phyloP scores from a whole-genome alignment of 1,140 invertebrate genomes.

The Riptortus pedestris region DNA sequence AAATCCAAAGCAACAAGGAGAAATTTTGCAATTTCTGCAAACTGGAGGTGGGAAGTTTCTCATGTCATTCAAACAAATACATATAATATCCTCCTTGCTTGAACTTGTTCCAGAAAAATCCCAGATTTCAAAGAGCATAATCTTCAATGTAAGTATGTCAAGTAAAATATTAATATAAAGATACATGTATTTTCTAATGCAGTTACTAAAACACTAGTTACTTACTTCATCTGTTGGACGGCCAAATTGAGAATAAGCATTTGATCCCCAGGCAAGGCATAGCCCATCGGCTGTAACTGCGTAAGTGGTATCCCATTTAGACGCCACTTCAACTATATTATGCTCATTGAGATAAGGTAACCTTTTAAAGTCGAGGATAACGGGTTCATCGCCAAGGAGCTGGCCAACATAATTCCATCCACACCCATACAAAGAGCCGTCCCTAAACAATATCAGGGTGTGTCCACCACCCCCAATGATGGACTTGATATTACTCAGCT shows the following conservation, averaged over 20 bases:
- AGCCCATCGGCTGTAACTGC: conserved; percentile 39
- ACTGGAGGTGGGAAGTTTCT: too few relatives aligned
- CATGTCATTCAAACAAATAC: too few relatives aligned
- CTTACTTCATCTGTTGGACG: background rate
- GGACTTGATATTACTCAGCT: conserved; percentile 39
- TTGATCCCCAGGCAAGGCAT: conserved; percentile 63
- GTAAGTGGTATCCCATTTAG: conserved; percentile 63
- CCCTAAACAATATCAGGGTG: conserved; percentile 52
- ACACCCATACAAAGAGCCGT: conserved; percentile 61
- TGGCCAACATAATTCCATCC: conserved; percentile 77
- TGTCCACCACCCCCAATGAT: conserved; percentile 68
- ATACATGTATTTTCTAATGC: too few relatives aligned
- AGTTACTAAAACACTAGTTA: too few relatives aligned
- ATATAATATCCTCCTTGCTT: too few relatives aligned
- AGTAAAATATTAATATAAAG: too few relatives aligned
- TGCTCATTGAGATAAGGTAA: conserved; percentile 35
- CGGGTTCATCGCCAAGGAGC: conserved; percentile 44
- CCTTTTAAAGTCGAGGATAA: conserved; percentile 29
- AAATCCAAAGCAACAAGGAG: too few relatives aligned
- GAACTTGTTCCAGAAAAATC: too few relatives aligned
- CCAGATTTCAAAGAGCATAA: too few relatives aligned
- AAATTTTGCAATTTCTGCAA: too few relatives aligned
- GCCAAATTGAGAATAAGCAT: conserved; percentile 59
- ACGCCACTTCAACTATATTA: conserved; percentile 47
- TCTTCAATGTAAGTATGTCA: too few relatives aligned